Percentiles rank a stretch among this genome's conserved stretches.
Evolutionary conservation across 2,888 invertebrate genomes (phyloP).

Genomic region (Ectemnius lituratus): DNA sequence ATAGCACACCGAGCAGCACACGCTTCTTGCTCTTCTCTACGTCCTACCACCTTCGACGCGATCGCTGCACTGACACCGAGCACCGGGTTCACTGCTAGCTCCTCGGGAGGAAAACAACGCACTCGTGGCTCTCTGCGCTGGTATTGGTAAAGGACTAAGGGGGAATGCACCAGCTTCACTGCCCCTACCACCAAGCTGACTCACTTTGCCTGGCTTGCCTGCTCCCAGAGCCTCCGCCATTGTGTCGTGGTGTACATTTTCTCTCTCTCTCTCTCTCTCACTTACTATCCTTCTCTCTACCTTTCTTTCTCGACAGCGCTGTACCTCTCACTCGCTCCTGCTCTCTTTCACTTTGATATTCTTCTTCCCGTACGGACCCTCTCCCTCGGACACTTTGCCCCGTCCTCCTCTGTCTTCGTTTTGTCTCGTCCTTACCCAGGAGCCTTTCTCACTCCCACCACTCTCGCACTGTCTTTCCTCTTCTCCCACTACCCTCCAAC

Average conservation of each 20-base stretch:
- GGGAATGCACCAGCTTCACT: slow-evolving; percentile 62
- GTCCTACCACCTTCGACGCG: slow-evolving; percentile 60
- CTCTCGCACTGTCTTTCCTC: not conserved
- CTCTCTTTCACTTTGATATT: slow-evolving; percentile 3
- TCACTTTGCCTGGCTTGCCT: slow-evolving; percentile 53
- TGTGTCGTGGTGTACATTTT: slow-evolving; percentile 56
- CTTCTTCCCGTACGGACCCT: not conserved
- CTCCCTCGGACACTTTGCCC: not conserved
- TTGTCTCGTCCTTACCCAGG: not conserved
- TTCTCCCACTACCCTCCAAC: not conserved
- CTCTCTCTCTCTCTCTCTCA: slow-evolving; percentile 30
- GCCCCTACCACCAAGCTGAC: slow-evolving; percentile 57
- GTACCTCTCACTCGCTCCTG: slow-evolving; percentile 5
- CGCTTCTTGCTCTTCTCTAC: slow-evolving; percentile 26
- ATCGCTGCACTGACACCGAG: slow-evolving; percentile 63
- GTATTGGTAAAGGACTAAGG: slow-evolving; percentile 57
- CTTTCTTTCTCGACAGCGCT: slow-evolving; percentile 2
- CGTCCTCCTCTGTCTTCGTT: not conserved
- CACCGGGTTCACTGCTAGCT: slow-evolving; percentile 27
- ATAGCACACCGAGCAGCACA: slow-evolving; percentile 27
- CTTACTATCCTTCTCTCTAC: slow-evolving; percentile 17
- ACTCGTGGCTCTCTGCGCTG: slow-evolving; percentile 34
- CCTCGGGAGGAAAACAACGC: slow-evolving; percentile 56
- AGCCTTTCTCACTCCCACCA: not conserved
- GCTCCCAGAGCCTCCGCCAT: slow-evolving; percentile 60